Conservation (phyloP, 2,888 invertebrate species). For the Drosophila paucipuncta region DNA sequence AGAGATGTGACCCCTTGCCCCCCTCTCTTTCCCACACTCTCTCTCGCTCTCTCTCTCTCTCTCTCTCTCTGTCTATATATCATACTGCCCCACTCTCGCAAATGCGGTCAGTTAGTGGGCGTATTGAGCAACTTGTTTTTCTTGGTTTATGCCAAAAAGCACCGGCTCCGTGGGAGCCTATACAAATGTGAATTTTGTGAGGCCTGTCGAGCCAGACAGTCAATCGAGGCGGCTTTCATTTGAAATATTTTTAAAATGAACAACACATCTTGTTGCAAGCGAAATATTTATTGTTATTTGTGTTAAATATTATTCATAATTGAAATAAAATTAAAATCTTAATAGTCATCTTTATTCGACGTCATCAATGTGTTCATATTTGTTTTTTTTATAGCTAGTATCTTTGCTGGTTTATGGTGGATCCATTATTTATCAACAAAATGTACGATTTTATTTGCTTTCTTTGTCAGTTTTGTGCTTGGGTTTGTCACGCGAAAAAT, state of each 20-base stretch:
- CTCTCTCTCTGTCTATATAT: background rate
- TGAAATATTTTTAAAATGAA: constrained; percentile 20
- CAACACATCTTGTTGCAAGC: background rate
- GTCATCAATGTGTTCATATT: constrained; percentile 31
- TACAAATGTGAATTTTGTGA: constrained; percentile 4
- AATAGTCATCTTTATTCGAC: constrained; percentile 1
- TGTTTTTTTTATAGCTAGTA: constrained; percentile 16
- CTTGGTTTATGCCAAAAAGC: constrained; percentile 3
- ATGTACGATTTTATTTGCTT: constrained; percentile 23
- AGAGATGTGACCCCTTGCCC: constrained; percentile 33
- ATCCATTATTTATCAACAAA: constrained; percentile 1
- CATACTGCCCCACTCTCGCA: background rate
- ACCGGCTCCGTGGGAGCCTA: constrained; percentile 4
- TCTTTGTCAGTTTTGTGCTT: constrained; percentile 12
- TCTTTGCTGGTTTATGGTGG: constrained; percentile 11
- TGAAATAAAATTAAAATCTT: constrained; percentile 15
- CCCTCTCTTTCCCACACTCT: background rate
- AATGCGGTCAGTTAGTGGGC: constrained; percentile 56
- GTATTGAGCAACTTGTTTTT: constrained; percentile 45
- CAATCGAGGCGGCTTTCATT: constrained; percentile 40
- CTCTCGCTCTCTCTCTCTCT: background rate
- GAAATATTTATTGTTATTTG: constrained; percentile 12
- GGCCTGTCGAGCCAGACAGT: constrained; percentile 27
- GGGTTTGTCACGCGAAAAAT: constrained; percentile 3
- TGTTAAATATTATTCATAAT: constrained; percentile 25